phyloP scores from a whole-genome alignment of 2,888 invertebrate species.

The Cepaea hortensis region DNA sequence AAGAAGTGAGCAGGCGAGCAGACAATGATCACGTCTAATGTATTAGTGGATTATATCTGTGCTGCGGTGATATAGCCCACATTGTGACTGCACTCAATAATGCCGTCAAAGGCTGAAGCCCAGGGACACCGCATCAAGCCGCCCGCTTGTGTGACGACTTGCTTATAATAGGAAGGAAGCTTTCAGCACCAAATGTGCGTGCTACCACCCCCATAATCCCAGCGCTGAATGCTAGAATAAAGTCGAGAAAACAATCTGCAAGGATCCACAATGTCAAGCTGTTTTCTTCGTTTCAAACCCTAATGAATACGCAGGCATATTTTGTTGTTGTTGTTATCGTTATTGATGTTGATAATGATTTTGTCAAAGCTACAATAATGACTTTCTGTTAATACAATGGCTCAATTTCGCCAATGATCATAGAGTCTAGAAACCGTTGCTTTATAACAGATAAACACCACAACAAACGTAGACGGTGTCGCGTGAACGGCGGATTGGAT shows the following conservation, averaged over 20 bases:
- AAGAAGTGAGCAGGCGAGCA: too few relatives aligned
- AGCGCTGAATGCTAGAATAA: background rate
- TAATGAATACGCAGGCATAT: background rate
- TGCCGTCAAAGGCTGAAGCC: too few relatives aligned
- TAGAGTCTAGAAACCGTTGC: background rate
- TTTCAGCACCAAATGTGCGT: background rate
- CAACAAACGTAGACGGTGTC: background rate
- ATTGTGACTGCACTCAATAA: background rate
- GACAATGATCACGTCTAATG: too few relatives aligned
- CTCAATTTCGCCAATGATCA: background rate
- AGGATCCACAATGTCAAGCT: background rate
- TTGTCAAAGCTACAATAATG: background rate
- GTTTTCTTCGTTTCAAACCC: slow-evolving; percentile 10
- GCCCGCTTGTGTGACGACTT: background rate
- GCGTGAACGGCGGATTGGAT: background rate
- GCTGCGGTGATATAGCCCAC: background rate
- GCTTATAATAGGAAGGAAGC: background rate
- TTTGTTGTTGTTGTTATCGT: background rate
- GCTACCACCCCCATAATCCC: background rate
- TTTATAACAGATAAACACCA: background rate
- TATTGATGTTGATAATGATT: background rate
- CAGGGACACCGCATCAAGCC: background rate
- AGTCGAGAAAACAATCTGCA: slow-evolving; percentile 3
- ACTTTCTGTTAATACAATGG: background rate
- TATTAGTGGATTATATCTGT: too few relatives aligned